These are phyloP conservation scores for Temnopleurus reevesii DNA, from an alignment of 53 echinoderm and acorn worm species.

Conservation along the genomic window DNA sequence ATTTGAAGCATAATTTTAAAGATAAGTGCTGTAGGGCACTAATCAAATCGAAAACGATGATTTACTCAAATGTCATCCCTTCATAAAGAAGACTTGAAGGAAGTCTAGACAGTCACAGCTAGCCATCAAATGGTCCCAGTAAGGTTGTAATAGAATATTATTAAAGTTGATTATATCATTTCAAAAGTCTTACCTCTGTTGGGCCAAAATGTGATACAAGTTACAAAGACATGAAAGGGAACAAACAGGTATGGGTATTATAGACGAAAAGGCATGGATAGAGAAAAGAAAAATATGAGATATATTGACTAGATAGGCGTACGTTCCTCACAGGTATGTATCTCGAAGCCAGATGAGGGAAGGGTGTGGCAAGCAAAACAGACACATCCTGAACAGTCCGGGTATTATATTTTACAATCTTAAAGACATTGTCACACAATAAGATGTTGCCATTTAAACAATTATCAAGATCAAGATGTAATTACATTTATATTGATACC, in stretches of 20 bases:
- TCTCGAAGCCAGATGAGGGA: not conserved
- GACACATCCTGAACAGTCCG: not conserved
- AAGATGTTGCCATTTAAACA: too few species aligned
- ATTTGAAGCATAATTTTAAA: too few species aligned
- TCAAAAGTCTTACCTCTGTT: not conserved
- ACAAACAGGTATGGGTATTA: not conserved
- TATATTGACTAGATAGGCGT: too few species aligned
- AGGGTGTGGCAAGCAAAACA: not conserved
- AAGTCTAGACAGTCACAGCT: constrained; percentile 35
- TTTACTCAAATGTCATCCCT: too few species aligned
- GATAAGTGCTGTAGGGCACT: too few species aligned
- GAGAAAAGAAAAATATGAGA: too few species aligned
- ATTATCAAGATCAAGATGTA: too few species aligned
- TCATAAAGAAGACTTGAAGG: not conserved
- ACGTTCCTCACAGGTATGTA: not conserved
- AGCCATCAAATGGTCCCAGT: not conserved
- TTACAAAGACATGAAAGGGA: not conserved
- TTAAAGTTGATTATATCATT: constrained; percentile 8
- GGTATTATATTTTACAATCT: too few species aligned
- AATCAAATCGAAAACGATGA: too few species aligned
- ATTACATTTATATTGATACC: too few species aligned
- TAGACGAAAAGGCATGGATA: too few species aligned
- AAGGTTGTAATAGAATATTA: constrained; percentile 4
- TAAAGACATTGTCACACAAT: too few species aligned
- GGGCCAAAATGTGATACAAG: constrained; percentile 7